Evolutionary conservation across 2,888 invertebrate species (phyloP), one percentile per base, ranked within the genome.

Genomic region (Orthosia gracilis): DNA sequence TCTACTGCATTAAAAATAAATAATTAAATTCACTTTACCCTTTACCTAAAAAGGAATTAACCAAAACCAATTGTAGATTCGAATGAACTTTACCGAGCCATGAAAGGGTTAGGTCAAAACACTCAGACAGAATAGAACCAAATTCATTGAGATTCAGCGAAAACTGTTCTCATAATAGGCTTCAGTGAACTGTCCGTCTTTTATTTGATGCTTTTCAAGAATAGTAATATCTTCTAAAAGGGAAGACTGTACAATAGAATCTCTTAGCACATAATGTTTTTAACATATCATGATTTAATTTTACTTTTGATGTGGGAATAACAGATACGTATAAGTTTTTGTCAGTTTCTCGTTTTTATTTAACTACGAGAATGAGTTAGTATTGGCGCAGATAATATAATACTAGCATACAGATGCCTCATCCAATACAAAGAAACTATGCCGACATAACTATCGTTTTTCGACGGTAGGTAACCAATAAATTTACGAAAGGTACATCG

Each of bases 101-200:
- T 69, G 70, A 75, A 85, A 84, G 62, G 71, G 78, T 74, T 61
- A 55, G 73, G 71, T 57, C 54, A 65, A n/a, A 50, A 63, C 18
- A 26, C 50, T 50, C 12, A 47, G 31, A 61, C 31, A 40, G 7
- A 21, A 49, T 61, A 55, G 55, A 69, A 40, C 64, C 50, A 21
- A n/a, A 72, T 68, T 77, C 69, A 80, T 85, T 76, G 68, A 74
- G 67, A 78, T 85, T 82, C 82, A 66, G 59, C 59, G 66, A 77
- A 76, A 85, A 76, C 70, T 82, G 62, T 70, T 84, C 76, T 74
- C 58, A 65, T 40, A 40, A 40, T 61, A 74, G 54, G 58, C 69
- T 77, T 45, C 73, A 68, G 52, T 82, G 70, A 74, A 73, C 74
- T 50, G 71, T 23, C 76, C 62, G 62, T 67, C 82, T 82, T 66